A percentile compares a stretch with the other conserved stretches of the same genome.
These are phyloP conservation scores for Palythoa grandiflora DNA, from an alignment of 92 coral and sea anemone species.

Conservation along the genomic window DNA sequence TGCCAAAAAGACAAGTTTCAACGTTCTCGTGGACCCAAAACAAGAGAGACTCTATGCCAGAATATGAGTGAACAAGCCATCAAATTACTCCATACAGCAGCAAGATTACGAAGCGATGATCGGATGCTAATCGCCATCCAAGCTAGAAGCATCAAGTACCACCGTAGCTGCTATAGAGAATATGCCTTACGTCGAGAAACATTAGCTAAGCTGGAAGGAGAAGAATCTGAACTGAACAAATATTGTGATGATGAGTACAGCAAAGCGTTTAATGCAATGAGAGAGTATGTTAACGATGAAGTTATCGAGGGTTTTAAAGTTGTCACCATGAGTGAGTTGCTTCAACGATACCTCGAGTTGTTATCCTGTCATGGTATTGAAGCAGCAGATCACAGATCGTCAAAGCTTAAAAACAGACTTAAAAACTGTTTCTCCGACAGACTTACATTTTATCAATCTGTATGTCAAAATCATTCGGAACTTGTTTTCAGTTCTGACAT, in stretches of 20 bases:
- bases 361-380: too few relatives aligned
- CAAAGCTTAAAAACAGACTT: too few relatives aligned
- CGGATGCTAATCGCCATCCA: slow-evolving; percentile 38
- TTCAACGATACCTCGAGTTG: too few relatives aligned
- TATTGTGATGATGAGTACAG: neutral
- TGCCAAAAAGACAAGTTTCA: slow-evolving; percentile 25
- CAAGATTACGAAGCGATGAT: slow-evolving; percentile 7
- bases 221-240: neutral
- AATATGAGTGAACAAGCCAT: slow-evolving; percentile 14
- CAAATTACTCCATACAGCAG: neutral
- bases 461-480: too few relatives aligned
- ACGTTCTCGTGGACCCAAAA: slow-evolving; percentile 11
- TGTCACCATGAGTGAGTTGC: too few relatives aligned
- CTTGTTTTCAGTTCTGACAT: too few relatives aligned
- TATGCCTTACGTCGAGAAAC: slow-evolving; percentile 29
- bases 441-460: too few relatives aligned
- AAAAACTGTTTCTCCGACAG: too few relatives aligned
- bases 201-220: slow-evolving; percentile 30
- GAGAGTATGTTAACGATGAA: neutral
- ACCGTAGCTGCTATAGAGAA: slow-evolving; percentile 48
- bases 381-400: too few relatives aligned
- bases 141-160: slow-evolving; percentile 59
- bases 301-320: too few relatives aligned
- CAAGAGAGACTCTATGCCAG: slow-evolving; percentile 32
- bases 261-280: slow-evolving; percentile 28